phyloP scores from a whole-genome alignment of 2,797 vertebrate genomes.

The Syngnathus rostellatus region DNA sequence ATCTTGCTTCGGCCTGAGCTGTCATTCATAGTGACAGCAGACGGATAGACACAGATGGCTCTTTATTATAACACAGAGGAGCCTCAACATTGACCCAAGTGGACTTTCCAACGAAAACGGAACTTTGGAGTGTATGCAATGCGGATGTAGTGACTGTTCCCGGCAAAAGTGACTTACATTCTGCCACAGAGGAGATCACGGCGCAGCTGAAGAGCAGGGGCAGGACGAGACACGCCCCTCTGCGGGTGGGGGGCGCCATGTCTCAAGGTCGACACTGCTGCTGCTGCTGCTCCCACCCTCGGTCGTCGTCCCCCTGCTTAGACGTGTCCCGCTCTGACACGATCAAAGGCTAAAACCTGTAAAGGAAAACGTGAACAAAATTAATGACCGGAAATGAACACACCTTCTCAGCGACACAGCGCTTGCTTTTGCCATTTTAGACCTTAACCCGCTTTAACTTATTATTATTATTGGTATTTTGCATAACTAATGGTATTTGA shows the following conservation, averaged over 20 bases:
- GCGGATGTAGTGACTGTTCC: background rate
- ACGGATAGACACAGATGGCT: background rate
- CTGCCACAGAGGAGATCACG: slow-evolving; percentile 72
- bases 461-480: no score
- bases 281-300: slow-evolving; percentile 41
- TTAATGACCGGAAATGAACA: slow-evolving; percentile 36
- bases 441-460: no score
- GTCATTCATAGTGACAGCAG: background rate
- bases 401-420: no score
- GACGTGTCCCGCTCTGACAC: slow-evolving; percentile 67
- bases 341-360: slow-evolving; percentile 76
- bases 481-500: background rate
- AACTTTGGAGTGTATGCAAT: background rate
- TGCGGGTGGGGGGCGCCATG: slow-evolving; percentile 70
- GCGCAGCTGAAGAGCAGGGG: slow-evolving; percentile 72
- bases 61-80: background rate
- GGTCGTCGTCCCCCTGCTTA: slow-evolving; percentile 53
- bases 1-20: background rate
- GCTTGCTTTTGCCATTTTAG: background rate
- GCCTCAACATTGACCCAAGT: background rate
- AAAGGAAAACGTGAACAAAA: slow-evolving; percentile 49
- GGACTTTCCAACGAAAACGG: background rate
- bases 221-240: slow-evolving; percentile 69
- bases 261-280: slow-evolving; percentile 76
- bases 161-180: slow-evolving; percentile 75